Evolutionary conservation across 2,888 invertebrate genomes (phyloP).

Genomic region (Drosophila kuntzei): DNA sequence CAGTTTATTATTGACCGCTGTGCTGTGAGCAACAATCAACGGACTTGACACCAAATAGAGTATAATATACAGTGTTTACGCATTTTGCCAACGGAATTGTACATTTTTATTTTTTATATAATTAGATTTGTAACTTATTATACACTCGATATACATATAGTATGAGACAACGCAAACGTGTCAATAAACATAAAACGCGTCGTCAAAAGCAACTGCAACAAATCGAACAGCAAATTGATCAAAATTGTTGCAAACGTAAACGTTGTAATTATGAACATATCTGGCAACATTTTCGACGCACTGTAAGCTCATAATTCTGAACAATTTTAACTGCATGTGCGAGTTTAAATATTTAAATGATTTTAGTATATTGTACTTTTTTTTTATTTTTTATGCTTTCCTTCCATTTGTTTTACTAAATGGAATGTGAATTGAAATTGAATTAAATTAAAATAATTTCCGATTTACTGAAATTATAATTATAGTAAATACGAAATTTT

Average conservation of each 20-base stretch:
- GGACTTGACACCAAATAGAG: constrained; percentile 22
- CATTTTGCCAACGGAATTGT: constrained; percentile 45
- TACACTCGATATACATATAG: constrained; percentile 47
- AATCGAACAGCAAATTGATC: constrained; percentile 33
- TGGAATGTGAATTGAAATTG: no score
- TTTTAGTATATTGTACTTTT: no score
- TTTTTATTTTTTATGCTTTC: no score
- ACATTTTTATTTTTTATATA: constrained; percentile 62
- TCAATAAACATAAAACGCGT: constrained; percentile 49
- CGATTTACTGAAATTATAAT: background rate
- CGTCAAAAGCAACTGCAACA: constrained; percentile 45
- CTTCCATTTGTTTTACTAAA: no score
- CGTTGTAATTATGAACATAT: constrained; percentile 71
- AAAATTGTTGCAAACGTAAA: constrained; percentile 64
- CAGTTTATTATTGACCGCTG: constrained; percentile 42
- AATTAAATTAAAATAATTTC: no score
- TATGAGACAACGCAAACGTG: constrained; percentile 68
- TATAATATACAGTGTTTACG: constrained; percentile 33
- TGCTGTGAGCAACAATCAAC: constrained; percentile 53
- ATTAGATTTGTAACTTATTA: constrained; percentile 36
- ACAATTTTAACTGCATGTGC: background rate
- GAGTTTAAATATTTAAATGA: background rate
- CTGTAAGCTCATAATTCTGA: constrained; percentile 53
- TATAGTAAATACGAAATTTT: background rate
- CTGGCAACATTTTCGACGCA: constrained; percentile 69